Percentiles rank a stretch among this genome's conserved stretches.
Evolutionary conservation across 2,888 invertebrate genomes (phyloP).

Genomic region (Orchesella flavescens): DNA sequence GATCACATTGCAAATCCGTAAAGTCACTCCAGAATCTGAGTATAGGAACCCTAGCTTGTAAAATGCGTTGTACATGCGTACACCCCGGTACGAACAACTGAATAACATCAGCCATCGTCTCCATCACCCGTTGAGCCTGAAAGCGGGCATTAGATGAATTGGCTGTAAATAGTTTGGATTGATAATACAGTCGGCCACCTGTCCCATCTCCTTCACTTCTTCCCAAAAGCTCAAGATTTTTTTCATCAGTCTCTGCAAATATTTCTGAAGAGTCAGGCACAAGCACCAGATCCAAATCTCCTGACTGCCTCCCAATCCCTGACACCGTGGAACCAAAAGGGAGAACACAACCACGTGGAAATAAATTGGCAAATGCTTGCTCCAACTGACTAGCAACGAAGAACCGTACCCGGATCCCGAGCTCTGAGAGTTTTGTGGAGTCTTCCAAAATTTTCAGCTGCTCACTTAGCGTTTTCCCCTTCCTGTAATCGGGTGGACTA

Average conservation of each 20-base stretch:
- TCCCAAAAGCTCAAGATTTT: too few relatives aligned
- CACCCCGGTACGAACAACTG: conserved; percentile 85
- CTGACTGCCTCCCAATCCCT: conserved; percentile 70
- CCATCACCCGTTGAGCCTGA: conserved; percentile 83
- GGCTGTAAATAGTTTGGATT: conserved; percentile 78
- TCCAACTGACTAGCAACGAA: conserved; percentile 69
- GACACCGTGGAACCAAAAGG: conserved; percentile 71
- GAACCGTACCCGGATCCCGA: conserved; percentile 67
- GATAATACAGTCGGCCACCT: conserved; percentile 77
- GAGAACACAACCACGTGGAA: conserved; percentile 69
- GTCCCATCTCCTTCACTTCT: conserved; percentile 72
- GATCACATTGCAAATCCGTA: conserved; percentile 87
- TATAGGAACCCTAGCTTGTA: conserved; percentile 91
- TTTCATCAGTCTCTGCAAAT: conserved; percentile 45
- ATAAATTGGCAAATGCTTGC: conserved; percentile 59
- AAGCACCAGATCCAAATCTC: conserved; percentile 70
- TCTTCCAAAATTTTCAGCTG: conserved; percentile 66
- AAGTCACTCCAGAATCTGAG: conserved; percentile 87
- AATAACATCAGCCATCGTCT: conserved; percentile 82
- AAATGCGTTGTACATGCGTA: conserved; percentile 80
- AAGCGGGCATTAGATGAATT: conserved; percentile 77
- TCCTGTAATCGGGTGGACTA: conserved; percentile 56
- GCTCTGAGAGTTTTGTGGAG: conserved; percentile 62
- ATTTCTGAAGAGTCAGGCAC: conserved; percentile 67
- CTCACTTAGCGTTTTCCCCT: conserved; percentile 63